Evolutionary conservation across 2,113 vertebrate genomes (phyloP).

Genomic region (Hirundichthys speculiger): DNA sequence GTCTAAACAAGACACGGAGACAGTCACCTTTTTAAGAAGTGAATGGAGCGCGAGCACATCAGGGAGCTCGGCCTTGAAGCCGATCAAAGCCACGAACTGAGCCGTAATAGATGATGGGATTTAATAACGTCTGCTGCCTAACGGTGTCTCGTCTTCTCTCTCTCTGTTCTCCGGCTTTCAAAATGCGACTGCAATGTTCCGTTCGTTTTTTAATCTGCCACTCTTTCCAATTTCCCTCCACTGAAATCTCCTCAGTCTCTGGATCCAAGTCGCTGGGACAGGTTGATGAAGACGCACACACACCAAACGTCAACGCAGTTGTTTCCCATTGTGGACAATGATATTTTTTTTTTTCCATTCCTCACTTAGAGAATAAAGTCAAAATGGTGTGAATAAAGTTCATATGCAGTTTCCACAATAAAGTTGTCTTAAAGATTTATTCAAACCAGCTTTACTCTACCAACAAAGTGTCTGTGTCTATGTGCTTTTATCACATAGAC

Average conservation of each 20-base stretch:
- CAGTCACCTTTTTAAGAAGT: conserved; percentile 69
- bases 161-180: conserved; percentile 40
- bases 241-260: conserved; percentile 15
- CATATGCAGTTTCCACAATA: too few species aligned
- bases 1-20: conserved; percentile 62
- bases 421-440: too few species aligned
- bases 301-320: conserved; percentile 41
- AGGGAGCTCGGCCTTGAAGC: conserved; percentile 72
- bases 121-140: conserved; percentile 68
- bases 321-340: conserved; percentile 44
- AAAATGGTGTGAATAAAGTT: too few species aligned
- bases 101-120: conserved; percentile 71
- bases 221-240: conserved; percentile 35
- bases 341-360: conserved; percentile 52
- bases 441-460: too few species aligned
- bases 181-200: conserved; percentile 39
- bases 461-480: too few species aligned
- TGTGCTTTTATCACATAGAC: too few species aligned
- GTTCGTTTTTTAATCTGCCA: conserved; percentile 46
- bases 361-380: too few species aligned
- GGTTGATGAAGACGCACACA: conserved; percentile 31
- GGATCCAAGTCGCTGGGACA: conserved; percentile 40
- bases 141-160: conserved; percentile 7
- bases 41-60: conserved; percentile 43
- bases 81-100: conserved; percentile 67